Evolutionary conservation across 2,888 invertebrate genomes (phyloP).

Genomic region (Chrysolina haemoptera): DNA sequence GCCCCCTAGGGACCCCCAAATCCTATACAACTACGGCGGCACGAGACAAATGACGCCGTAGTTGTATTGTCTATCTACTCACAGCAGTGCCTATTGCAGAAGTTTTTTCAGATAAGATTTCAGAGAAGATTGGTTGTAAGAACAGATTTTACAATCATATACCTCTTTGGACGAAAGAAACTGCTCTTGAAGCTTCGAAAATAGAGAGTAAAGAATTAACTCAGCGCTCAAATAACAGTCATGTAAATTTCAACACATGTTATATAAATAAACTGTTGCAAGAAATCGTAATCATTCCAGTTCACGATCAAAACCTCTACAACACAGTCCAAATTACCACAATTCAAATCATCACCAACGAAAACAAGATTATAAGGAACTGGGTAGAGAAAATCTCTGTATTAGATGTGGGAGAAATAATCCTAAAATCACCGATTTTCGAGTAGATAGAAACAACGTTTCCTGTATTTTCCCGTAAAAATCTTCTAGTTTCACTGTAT

Average conservation of each 20-base stretch:
- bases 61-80: too few relatives aligned
- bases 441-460: not conserved
- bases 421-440: not conserved
- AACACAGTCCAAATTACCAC: not conserved
- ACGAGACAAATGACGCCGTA: too few relatives aligned
- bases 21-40: too few relatives aligned
- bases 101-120: too few relatives aligned
- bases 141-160: not conserved
- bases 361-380: not conserved
- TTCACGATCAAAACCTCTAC: not conserved
- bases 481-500: not conserved
- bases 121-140: not conserved
- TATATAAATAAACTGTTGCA: not conserved
- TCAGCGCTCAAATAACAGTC: not conserved
- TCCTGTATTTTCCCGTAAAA: not conserved
- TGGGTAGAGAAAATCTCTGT: not conserved
- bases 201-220: not conserved
- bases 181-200: not conserved
- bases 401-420: conserved; percentile 2
- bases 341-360: not conserved
- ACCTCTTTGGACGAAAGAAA: not conserved
- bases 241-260: not conserved
- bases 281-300: not conserved
- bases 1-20: too few relatives aligned
- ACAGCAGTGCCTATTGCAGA: too few relatives aligned